Percentiles rank a stretch among this genome's conserved stretches.
Conservation (phyloP, 2,888 invertebrate genomes). For the Polia nebulosa region DNA sequence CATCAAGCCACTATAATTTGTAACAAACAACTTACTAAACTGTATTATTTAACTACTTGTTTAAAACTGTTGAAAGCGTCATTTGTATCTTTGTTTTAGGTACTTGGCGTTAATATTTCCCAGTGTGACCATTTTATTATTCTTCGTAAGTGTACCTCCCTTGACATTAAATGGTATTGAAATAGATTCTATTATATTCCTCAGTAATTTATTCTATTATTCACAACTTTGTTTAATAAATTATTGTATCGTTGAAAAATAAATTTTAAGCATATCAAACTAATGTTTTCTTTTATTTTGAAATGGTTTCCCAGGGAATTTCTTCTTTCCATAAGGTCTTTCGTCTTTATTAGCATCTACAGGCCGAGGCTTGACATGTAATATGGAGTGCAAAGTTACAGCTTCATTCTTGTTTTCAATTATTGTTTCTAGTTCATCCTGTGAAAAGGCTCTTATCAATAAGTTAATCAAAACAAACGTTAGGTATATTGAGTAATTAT, state of each 20-base stretch:
- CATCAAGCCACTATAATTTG: constrained; percentile 3
- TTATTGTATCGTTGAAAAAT: constrained; percentile 53
- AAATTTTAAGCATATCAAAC: constrained; percentile 59
- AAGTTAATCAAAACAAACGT: not conserved
- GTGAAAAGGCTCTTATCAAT: constrained; percentile 61
- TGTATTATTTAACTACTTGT: constrained; percentile 3
- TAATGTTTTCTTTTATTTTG: constrained; percentile 76
- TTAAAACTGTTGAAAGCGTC: constrained; percentile 30
- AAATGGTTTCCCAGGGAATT: constrained; percentile 78
- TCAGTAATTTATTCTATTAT: constrained; percentile 35
- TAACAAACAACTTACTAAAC: not conserved
- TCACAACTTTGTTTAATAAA: constrained; percentile 40
- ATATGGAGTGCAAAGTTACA: constrained; percentile 92
- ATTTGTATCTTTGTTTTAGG: constrained; percentile 57
- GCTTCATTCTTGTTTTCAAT: constrained; percentile 94
- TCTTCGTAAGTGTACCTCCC: constrained; percentile 30
- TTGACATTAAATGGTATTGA: constrained; percentile 25
- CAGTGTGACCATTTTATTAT: constrained; percentile 40
- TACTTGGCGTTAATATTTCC: constrained; percentile 68
- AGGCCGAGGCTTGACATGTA: constrained; percentile 93
- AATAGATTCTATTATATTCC: constrained; percentile 25
- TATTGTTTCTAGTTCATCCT: constrained; percentile 93
- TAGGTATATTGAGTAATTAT: too few relatives aligned
- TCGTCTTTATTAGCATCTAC: constrained; percentile 84
- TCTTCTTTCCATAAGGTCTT: constrained; percentile 81